Base-by-base conservation (phyloP, 1,140 invertebrate species). In the Onthophagus taurus region DNA sequence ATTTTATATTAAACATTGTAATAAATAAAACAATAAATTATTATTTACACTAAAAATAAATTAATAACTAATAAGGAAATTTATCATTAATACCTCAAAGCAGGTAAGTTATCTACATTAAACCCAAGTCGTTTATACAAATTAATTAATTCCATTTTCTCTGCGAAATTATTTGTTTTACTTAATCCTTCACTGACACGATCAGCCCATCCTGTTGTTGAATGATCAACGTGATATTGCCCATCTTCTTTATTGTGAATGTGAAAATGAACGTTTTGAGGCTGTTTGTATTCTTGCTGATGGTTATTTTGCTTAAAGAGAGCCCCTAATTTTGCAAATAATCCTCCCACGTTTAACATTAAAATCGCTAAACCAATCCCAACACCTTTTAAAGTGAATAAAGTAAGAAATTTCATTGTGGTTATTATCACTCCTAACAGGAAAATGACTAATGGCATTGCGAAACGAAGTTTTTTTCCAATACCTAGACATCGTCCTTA, bases 381-480 rank as follows among this genome's bases (percentile, higher is more conserved):
- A 20, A 70, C 57, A 58, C 51, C 47, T 44, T 61, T 61, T 20
- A 61, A 17, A 6, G 54, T 45, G 18, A 61, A 58, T 7, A 59
- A 44, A 2, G 55, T 54, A 13, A 61, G 33, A 26, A 61, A 61
- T 9, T 38, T 48, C 29, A 59, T 17, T 14, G 52, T 50, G 12
- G 59, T 61, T 23, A 59, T 38, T 30, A 61, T 61, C 2, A 61
- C 53, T 13, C 57, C 57, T 29, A 59, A 41, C 31, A 49, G 50
- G 42, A 59, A 56, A 7, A 61, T 43, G 16, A 57, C 48, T 12
- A 59, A 30, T 4, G 55, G 55, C 38, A 61, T 58, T 8, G 50
- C 42, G 16, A 54, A 31, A 23, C 49, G 49, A 9, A 61, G 24
- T 44, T 52, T 54, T 17, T 45, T 49, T 2, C 51, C 55, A 14